These are phyloP conservation scores for Conopomorpha cramerella DNA, from an alignment of 1,140 invertebrate genomes.

Conservation along the genomic window DNA sequence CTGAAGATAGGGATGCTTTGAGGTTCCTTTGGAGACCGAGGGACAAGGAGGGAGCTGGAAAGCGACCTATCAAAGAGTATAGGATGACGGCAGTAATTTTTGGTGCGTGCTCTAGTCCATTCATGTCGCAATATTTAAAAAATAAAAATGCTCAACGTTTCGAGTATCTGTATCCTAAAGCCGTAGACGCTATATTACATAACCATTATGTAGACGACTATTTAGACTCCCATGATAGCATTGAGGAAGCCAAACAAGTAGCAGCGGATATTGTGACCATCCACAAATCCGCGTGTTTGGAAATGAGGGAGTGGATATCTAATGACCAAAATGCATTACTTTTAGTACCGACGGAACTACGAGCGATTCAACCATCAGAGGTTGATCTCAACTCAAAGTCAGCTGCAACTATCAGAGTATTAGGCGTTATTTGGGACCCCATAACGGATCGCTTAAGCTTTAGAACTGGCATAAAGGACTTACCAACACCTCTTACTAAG, in stretches of 20 bases:
- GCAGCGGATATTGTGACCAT: constrained; percentile 9
- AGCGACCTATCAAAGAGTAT: constrained; percentile 6
- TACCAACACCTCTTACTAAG: no score
- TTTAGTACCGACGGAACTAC: constrained; percentile 1
- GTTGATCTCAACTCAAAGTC: no score
- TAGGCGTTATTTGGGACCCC: constrained; percentile 5
- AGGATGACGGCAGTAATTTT: constrained; percentile 15
- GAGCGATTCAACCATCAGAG: no score
- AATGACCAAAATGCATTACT: constrained; percentile 1
- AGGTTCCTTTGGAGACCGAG: constrained; percentile 17
- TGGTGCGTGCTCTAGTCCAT: constrained; percentile 12
- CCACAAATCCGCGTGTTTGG: constrained; percentile 10
- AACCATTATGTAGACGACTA: constrained; percentile 27
- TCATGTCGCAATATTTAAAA: constrained; percentile 10
- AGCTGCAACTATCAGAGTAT: no score
- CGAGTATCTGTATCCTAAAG: constrained; percentile 7
- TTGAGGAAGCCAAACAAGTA: constrained; percentile 9
- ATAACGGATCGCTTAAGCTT: constrained; percentile 1
- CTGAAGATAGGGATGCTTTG: constrained; percentile 15
- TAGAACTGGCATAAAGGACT: no score
- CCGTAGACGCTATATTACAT: constrained; percentile 9
- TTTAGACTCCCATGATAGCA: constrained; percentile 10
- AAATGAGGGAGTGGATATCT: constrained; percentile 8
- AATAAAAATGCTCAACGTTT: constrained; percentile 14
- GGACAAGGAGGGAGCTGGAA: not conserved